phyloP scores from a whole-genome alignment of 2,888 invertebrate species.

The Leptinotarsa rubiginosa region DNA sequence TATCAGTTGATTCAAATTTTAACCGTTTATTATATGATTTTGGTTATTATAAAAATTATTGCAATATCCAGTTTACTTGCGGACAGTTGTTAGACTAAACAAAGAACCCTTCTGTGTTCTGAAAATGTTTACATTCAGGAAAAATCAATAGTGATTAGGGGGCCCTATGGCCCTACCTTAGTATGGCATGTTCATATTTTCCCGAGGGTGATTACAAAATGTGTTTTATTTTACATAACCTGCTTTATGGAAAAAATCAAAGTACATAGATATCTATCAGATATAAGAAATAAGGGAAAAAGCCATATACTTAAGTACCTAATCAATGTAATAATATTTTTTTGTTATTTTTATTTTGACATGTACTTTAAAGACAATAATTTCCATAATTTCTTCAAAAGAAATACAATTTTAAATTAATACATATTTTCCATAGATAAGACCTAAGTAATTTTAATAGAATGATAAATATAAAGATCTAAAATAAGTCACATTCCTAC shows the following conservation, averaged over 20 bases:
- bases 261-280: background rate
- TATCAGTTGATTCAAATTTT: background rate
- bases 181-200: constrained; percentile 41
- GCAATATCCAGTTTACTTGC: background rate
- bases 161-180: constrained; percentile 43
- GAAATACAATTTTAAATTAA: too few relatives aligned
- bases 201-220: background rate
- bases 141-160: constrained; percentile 38
- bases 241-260: background rate
- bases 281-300: too few relatives aligned
- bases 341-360: too few relatives aligned
- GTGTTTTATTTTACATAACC: background rate
- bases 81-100: background rate
- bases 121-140: constrained; percentile 10
- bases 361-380: too few relatives aligned
- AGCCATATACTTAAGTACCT: too few relatives aligned
- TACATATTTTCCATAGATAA: too few relatives aligned
- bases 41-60: background rate
- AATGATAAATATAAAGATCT: too few relatives aligned
- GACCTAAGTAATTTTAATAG: too few relatives aligned
- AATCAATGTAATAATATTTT: too few relatives aligned
- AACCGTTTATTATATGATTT: background rate
- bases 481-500: too few relatives aligned
- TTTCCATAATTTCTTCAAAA: too few relatives aligned
- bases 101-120: constrained; percentile 12